phyloP scores from a whole-genome alignment of 2,797 vertebrate genomes.

The Sebastes steindachneri region DNA sequence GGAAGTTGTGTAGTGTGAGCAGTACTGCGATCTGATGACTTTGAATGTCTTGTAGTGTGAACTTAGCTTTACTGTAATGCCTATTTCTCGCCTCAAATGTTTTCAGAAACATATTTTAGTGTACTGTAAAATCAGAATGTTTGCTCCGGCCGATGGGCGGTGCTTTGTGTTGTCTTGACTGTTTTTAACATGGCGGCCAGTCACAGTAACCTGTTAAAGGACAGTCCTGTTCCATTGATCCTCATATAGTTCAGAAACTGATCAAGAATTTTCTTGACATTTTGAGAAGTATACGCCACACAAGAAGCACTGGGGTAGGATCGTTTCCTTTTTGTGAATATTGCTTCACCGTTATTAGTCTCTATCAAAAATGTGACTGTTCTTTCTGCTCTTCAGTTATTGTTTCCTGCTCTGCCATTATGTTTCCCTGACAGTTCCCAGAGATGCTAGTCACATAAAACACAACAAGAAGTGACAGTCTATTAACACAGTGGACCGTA shows the following conservation, averaged over 20 bases:
- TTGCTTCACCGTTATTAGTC: not conserved
- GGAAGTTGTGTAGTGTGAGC: too few species aligned
- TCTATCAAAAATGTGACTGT: not conserved
- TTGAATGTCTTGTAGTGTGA: too few species aligned
- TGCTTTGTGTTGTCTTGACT: too few species aligned
- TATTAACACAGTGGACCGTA: not conserved
- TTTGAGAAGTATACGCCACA: not conserved
- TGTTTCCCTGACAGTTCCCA: not conserved
- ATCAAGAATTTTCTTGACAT: not conserved
- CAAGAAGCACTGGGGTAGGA: not conserved
- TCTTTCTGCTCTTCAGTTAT: not conserved
- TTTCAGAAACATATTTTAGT: not conserved
- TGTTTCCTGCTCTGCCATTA: not conserved
- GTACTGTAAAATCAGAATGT: too few species aligned
- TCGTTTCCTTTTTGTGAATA: not conserved
- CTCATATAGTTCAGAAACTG: not conserved
- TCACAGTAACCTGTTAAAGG: not conserved
- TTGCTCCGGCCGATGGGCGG: rapidly evolving
- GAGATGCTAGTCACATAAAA: not conserved
- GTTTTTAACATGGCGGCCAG: too few species aligned
- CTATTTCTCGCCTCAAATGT: too few species aligned
- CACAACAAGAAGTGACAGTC: not conserved
- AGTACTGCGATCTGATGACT: too few species aligned
- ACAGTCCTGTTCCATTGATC: not conserved
- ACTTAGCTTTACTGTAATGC: too few species aligned